Percentiles rank a stretch among this genome's conserved stretches.
These are phyloP conservation scores for Amblyteles armatorius DNA, from an alignment of 2,888 invertebrate species.

Conservation along the genomic window DNA sequence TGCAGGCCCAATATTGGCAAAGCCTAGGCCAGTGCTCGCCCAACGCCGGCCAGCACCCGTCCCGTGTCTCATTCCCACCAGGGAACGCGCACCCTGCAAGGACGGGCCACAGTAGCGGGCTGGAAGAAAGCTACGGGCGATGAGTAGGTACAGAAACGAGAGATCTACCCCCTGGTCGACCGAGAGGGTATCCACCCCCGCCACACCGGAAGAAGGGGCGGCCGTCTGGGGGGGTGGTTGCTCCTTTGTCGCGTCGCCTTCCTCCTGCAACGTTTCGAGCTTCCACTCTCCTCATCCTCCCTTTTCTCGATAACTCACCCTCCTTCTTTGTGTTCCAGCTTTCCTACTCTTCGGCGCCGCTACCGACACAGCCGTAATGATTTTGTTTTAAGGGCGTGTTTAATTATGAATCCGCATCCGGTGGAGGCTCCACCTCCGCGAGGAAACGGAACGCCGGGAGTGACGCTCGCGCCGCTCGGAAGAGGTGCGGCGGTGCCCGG, in stretches of 20 bases:
- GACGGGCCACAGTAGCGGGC: constrained; percentile 18
- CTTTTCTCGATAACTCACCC: constrained; percentile 54
- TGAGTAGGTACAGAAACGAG: constrained; percentile 14
- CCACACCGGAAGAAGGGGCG: constrained; percentile 41
- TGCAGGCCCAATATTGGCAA: background rate
- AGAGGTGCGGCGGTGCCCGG: constrained; percentile 66
- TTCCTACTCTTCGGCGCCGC: constrained; percentile 65
- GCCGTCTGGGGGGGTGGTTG: constrained; percentile 34
- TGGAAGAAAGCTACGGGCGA: constrained; percentile 27
- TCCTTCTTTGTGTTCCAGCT: constrained; percentile 12
- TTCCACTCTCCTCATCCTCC: constrained; percentile 60
- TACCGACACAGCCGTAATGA: constrained; percentile 82
- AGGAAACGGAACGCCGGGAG: constrained; percentile 70
- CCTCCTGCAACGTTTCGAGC: constrained; percentile 50
- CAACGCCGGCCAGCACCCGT: background rate
- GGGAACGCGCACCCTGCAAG: background rate
- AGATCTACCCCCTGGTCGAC: constrained; percentile 26
- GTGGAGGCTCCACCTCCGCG: constrained; percentile 83
- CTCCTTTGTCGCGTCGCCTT: constrained; percentile 68
- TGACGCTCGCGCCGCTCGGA: constrained; percentile 73
- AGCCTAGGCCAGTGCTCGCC: background rate
- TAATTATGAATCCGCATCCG: constrained; percentile 85
- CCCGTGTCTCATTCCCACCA: background rate
- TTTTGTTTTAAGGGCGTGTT: constrained; percentile 85
- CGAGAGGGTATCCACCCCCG: constrained; percentile 46